Evolutionary conservation across 30 jellyfish, hydroid and myxozoan species (phyloP), one percentile per base, ranked within the genome.

Genomic region (Pseudorhiza aurosa): DNA sequence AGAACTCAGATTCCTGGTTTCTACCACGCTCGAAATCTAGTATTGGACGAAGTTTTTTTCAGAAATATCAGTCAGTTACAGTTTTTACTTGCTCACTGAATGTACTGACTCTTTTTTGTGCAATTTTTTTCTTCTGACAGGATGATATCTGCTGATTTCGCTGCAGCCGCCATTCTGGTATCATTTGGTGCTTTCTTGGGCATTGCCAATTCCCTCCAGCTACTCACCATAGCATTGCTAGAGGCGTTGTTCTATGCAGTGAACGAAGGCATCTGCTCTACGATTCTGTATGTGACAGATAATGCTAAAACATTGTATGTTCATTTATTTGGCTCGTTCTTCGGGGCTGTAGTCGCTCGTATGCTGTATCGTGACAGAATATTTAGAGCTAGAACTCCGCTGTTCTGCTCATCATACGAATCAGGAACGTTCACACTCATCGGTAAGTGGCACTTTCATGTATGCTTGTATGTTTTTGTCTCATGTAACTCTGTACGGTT

Each of bases 161-260:
- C 95, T 37, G 96, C 93, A 33, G 56, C 85, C 37, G 92, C 93
- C 26, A 71, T 89, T 15, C 56, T 89, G 51, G 67, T 89, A 36
- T 82, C 97, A 75, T 83, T 89, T 83, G 97, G 97, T 15, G 95
- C 97, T 0, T 19, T 89, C 46, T 55, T 89, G 29, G 97, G 97
- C 47, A 75, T 83, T 27, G 93, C 81, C 21, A 89, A 89, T 43
- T 89, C 97, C 1, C 70, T 89, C 27, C 97, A 89, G 80, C 37
- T 89, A 58, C 93, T 89, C n/a, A 70, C 87, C 9, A 75, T 70
- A 31, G 96, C 96, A 7, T 44, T 89, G 31, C 58, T 89, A 6
- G 96, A 81, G 53, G 53, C 97, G 4, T 67, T 89, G 39, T 71
- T 81, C 25, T 89, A 82, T 45, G 68, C 96, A 11, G 60, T 89